These are phyloP conservation scores for Teleopsis dalmanni DNA, from an alignment of 1,140 invertebrate genomes.

Conservation along the genomic window DNA sequence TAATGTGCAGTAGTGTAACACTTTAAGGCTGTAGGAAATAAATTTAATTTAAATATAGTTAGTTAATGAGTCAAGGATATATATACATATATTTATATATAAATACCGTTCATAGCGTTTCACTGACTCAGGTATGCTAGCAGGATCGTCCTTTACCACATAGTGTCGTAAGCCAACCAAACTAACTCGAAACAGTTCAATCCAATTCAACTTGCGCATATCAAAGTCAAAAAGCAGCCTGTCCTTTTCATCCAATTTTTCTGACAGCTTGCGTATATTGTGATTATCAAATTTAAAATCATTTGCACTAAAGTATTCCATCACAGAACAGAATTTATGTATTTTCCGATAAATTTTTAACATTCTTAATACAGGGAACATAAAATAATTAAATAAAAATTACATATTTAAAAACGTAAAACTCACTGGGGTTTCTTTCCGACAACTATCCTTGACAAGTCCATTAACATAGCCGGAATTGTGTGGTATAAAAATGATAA, in stretches of 20 bases:
- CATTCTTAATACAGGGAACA: slow-evolving; percentile 53
- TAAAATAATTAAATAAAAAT: not conserved
- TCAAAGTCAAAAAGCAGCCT: slow-evolving; percentile 61
- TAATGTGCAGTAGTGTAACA: slow-evolving; percentile 32
- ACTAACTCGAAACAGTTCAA: slow-evolving; percentile 53
- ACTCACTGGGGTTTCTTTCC: slow-evolving; percentile 52
- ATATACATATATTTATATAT: not conserved
- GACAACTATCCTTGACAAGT: slow-evolving; percentile 46
- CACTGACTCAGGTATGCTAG: slow-evolving; percentile 55
- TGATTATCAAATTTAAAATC: slow-evolving; percentile 65
- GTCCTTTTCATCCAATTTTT: slow-evolving; percentile 55
- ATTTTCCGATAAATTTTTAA: slow-evolving; percentile 66
- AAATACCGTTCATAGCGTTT: slow-evolving; percentile 50
- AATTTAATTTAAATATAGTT: not conserved
- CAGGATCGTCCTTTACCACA: slow-evolving; percentile 63
- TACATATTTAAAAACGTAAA: not conserved
- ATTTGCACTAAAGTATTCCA: slow-evolving; percentile 63
- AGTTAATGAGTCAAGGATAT: not conserved
- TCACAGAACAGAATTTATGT: slow-evolving; percentile 58
- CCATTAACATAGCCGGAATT: slow-evolving; percentile 54
- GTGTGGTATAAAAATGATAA: slow-evolving; percentile 51
- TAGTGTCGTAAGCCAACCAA: slow-evolving; percentile 59
- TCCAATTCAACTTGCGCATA: slow-evolving; percentile 60
- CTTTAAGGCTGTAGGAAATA: slow-evolving; percentile 30
- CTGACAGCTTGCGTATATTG: slow-evolving; percentile 57